Percentiles rank a stretch among this genome's conserved stretches.
These are phyloP conservation scores for Labrus mixtus DNA, from an alignment of 2,113 vertebrate genomes.

Conservation along the genomic window DNA sequence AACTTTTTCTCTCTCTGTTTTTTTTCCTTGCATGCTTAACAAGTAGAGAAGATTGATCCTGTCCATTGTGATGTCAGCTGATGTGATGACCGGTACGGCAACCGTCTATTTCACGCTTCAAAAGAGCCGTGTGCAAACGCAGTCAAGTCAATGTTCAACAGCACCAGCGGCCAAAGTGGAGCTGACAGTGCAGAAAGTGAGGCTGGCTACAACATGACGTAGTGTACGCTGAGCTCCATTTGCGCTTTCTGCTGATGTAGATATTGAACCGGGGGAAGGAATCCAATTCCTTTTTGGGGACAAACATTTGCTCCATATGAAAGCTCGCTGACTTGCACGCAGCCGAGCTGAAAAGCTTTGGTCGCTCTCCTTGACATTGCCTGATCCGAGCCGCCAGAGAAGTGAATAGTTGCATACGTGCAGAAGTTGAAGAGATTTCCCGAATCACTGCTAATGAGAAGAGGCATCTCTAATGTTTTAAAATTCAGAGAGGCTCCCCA, in stretches of 20 bases:
- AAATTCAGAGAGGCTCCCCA: constrained; percentile 27
- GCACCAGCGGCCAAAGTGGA: constrained; percentile 31
- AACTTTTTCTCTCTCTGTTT: not conserved
- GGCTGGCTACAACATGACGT: constrained; percentile 44
- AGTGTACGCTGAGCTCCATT: constrained; percentile 42
- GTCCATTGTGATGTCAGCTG: constrained; percentile 28
- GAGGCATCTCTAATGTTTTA: constrained; percentile 19
- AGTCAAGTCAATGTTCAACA: constrained; percentile 47
- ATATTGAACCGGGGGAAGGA: constrained; percentile 39
- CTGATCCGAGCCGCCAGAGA: not conserved
- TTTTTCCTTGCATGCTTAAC: constrained; percentile 9
- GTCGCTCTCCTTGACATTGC: constrained; percentile 15
- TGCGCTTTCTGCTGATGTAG: constrained; percentile 58
- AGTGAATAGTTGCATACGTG: not conserved
- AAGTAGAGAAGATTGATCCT: constrained; percentile 20
- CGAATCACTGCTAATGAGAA: constrained; percentile 19
- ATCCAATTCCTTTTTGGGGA: constrained; percentile 56
- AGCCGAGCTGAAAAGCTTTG: constrained; percentile 16
- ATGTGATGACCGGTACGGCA: constrained; percentile 36
- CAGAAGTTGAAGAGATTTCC: not conserved
- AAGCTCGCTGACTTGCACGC: constrained; percentile 38
- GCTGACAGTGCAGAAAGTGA: constrained; percentile 62
- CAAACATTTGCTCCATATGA: constrained; percentile 54
- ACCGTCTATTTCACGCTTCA: constrained; percentile 57
- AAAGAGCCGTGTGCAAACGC: constrained; percentile 34